phyloP scores from a whole-genome alignment of 1,140 invertebrate species.

The Argopecten irradians region DNA sequence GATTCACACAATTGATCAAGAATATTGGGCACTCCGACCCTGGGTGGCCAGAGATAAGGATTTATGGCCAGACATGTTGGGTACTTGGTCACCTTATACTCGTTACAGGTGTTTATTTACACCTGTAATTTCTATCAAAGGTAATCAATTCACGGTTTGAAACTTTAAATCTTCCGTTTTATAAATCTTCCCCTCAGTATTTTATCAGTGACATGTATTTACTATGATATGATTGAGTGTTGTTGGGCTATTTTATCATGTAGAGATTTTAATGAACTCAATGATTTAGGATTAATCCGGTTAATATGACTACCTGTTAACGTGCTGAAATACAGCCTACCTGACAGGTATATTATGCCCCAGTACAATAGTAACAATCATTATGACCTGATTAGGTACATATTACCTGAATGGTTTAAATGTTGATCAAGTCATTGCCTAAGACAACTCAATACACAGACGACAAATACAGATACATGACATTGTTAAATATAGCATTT shows the following conservation, averaged over 20 bases:
- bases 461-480: not conserved
- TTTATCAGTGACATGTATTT: too few species aligned
- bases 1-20: not conserved
- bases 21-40: too few species aligned
- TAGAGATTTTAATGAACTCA: too few species aligned
- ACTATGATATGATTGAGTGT: too few species aligned
- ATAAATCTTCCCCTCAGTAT: too few species aligned
- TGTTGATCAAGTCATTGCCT: not conserved
- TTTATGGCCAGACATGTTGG: not conserved
- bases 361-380: not conserved
- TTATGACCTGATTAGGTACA: not conserved
- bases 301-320: not conserved
- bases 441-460: not conserved
- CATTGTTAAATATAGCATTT: slow-evolving; percentile 9
- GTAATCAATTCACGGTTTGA: not conserved
- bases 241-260: too few species aligned
- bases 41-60: not conserved
- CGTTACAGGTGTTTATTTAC: not conserved
- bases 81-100: not conserved
- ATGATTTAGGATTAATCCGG: not conserved
- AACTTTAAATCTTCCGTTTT: too few species aligned
- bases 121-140: not conserved
- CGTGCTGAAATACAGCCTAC: not conserved
- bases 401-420: not conserved
- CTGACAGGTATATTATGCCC: not conserved